phyloP scores from a whole-genome alignment of 2,888 invertebrate genomes.

The Cosmorhoe ocellata region DNA sequence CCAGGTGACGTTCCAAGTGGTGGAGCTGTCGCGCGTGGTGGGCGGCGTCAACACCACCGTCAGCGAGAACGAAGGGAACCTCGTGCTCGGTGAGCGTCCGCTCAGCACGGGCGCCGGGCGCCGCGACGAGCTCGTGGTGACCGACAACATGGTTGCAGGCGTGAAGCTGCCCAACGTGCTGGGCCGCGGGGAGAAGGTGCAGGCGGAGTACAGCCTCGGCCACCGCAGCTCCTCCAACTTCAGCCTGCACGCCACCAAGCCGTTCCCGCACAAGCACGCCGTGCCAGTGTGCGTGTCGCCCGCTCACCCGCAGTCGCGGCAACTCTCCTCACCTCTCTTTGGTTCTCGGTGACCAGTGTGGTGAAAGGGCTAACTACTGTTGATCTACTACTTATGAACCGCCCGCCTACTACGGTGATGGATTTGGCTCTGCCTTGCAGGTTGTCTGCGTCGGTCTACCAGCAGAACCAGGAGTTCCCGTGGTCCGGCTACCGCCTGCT shows the following conservation, averaged over 20 bases:
- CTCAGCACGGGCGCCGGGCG: too few species aligned
- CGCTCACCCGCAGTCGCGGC: not conserved
- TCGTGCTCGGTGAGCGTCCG: slow-evolving; percentile 88
- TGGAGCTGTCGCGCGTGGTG: slow-evolving; percentile 90
- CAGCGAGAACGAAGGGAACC: slow-evolving; percentile 95
- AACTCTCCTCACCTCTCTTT: not conserved
- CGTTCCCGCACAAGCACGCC: slow-evolving; percentile 87
- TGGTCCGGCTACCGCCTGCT: slow-evolving; percentile 92
- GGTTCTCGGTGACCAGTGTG: too few species aligned
- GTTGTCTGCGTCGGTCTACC: slow-evolving; percentile 87
- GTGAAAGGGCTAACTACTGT: too few species aligned
- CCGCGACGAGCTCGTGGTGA: too few species aligned
- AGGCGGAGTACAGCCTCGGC: slow-evolving; percentile 92
- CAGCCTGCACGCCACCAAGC: slow-evolving; percentile 91
- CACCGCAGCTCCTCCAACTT: slow-evolving; percentile 91
- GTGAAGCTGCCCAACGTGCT: slow-evolving; percentile 91
- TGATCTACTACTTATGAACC: not conserved
- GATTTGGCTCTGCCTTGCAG: too few species aligned
- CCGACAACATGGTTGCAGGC: slow-evolving; percentile 54
- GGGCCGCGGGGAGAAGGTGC: slow-evolving; percentile 93
- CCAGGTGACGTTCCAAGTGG: slow-evolving; percentile 93
- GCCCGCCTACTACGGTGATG: too few species aligned
- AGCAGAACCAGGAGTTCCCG: slow-evolving; percentile 89
- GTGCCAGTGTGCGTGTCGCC: slow-evolving; percentile 69
- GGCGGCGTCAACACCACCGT: slow-evolving; percentile 94